phyloP scores from a whole-genome alignment of 2,113 vertebrate genomes.

The Acrocephalus arundinaceus region DNA sequence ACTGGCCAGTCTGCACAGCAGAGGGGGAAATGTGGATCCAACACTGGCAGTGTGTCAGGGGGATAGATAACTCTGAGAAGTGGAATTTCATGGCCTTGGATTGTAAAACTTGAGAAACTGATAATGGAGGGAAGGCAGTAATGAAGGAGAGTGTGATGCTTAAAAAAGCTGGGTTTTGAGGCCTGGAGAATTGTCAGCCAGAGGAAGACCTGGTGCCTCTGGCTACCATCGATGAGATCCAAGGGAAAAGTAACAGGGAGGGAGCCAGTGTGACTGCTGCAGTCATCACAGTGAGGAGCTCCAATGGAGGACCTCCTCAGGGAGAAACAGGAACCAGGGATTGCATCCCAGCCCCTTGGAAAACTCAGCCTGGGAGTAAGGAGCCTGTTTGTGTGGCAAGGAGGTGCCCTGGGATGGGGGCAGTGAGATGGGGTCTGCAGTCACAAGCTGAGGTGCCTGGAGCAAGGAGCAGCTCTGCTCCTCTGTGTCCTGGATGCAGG shows the following conservation, averaged over 20 bases:
- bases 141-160: background rate
- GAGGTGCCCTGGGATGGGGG: background rate
- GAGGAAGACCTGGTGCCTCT: background rate
- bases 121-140: background rate
- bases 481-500: background rate
- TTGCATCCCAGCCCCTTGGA: background rate
- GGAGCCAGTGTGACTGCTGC: background rate
- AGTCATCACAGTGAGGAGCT: background rate
- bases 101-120: background rate
- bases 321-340: background rate
- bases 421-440: background rate
- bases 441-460: background rate
- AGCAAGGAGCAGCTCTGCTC: background rate
- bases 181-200: background rate
- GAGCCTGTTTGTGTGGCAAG: background rate
- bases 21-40: background rate
- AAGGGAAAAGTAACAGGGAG: background rate
- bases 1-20: background rate
- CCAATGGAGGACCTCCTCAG: background rate
- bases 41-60: rapidly evolving
- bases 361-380: background rate
- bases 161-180: background rate
- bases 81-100: background rate
- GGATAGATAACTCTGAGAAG: background rate
- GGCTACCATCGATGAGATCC: background rate